Conservation (phyloP, 2,888 invertebrate genomes). For the Pocota personata region DNA sequence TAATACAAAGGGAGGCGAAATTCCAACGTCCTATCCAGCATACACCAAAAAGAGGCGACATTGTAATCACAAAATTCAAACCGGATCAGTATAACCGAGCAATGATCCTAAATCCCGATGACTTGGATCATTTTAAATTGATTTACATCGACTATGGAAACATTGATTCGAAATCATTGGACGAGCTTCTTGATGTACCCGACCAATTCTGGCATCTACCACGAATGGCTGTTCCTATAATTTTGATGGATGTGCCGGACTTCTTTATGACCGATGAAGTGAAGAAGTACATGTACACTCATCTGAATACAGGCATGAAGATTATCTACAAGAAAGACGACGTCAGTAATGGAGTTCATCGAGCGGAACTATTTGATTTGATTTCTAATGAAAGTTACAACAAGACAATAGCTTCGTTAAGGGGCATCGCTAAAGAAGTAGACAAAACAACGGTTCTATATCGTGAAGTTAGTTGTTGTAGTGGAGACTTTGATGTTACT, state of each 20-base stretch:
- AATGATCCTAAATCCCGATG: slow-evolving; percentile 77
- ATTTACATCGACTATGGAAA: slow-evolving; percentile 80
- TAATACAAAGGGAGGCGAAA: slow-evolving; percentile 74
- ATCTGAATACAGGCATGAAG: slow-evolving; percentile 76
- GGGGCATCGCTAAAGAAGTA: slow-evolving; percentile 75
- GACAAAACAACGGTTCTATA: slow-evolving; percentile 72
- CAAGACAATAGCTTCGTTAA: slow-evolving; percentile 76
- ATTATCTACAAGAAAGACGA: slow-evolving; percentile 76
- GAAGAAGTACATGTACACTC: slow-evolving; percentile 76
- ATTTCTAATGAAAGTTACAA: slow-evolving; percentile 77
- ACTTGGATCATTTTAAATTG: slow-evolving; percentile 76
- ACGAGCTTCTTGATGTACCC: slow-evolving; percentile 77
- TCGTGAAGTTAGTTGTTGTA: slow-evolving; percentile 76
- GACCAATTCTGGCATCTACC: slow-evolving; percentile 75
- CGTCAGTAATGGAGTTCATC: slow-evolving; percentile 74
- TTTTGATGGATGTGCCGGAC: slow-evolving; percentile 78
- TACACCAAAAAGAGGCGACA: slow-evolving; percentile 78
- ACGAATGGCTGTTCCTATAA: slow-evolving; percentile 78
- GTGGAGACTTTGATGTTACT: background rate
- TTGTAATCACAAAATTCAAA: slow-evolving; percentile 77
- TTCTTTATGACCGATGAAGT: slow-evolving; percentile 77
- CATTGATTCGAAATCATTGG: slow-evolving; percentile 76
- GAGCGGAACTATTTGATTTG: slow-evolving; percentile 77
- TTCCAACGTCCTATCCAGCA: slow-evolving; percentile 70
- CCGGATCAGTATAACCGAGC: slow-evolving; percentile 79